Evolutionary conservation across 1,140 invertebrate genomes (phyloP).

Genomic region (Frieseomelitta varia): DNA sequence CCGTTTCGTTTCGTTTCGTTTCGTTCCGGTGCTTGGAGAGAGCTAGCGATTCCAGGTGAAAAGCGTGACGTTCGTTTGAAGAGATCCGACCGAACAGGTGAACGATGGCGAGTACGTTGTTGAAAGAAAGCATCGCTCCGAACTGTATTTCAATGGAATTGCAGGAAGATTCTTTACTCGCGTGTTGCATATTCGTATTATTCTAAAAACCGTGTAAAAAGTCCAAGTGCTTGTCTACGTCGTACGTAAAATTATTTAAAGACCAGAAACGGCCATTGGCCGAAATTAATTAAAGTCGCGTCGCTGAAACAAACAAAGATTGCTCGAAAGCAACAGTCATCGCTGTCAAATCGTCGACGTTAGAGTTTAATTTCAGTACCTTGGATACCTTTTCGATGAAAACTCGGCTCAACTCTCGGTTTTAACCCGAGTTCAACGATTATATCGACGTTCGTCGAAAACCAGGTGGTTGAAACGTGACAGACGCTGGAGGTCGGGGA

Average conservation of each 20-base stretch:
- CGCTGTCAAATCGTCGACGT: background rate
- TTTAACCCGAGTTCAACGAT: background rate
- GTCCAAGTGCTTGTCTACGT: background rate
- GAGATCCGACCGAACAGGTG: background rate
- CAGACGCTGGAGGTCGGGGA: background rate
- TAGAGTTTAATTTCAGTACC: background rate
- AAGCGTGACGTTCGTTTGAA: background rate
- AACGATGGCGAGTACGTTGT: background rate
- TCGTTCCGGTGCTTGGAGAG: slow-evolving; percentile 10
- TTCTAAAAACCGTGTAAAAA: too few species aligned
- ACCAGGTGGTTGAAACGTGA: slow-evolving; percentile 40
- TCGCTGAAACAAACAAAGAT: background rate
- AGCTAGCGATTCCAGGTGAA: background rate
- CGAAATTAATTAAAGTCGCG: too few species aligned
- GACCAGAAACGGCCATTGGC: background rate
- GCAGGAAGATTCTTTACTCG: too few species aligned
- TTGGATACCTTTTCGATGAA: background rate
- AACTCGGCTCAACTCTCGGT: too few species aligned
- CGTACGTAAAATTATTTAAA: background rate
- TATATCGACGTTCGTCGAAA: slow-evolving; percentile 32
- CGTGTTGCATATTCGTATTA: too few species aligned
- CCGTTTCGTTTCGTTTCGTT: background rate
- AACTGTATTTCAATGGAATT: background rate
- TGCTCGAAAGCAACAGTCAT: background rate
- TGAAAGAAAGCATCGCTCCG: background rate